Percentiles rank a stretch among this genome's conserved stretches.
Conservation (phyloP, 2,888 invertebrate genomes). For the Malachius bipustulatus region DNA sequence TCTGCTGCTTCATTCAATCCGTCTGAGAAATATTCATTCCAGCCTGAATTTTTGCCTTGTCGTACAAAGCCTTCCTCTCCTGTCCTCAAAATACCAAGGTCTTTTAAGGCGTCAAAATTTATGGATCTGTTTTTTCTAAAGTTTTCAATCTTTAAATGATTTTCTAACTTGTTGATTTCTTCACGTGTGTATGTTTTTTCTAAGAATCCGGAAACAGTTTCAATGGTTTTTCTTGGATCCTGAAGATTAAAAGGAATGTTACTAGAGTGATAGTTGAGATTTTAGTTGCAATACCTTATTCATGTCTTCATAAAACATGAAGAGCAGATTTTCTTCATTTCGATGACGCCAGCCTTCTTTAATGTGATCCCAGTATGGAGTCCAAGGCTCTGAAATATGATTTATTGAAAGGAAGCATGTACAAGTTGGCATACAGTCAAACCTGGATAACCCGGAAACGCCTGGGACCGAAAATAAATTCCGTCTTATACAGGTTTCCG, state of each 20-base stretch:
- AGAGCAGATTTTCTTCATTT: conserved; percentile 56
- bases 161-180: conserved; percentile 48
- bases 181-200: conserved; percentile 44
- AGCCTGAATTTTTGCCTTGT: conserved; percentile 55
- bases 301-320: conserved; percentile 72
- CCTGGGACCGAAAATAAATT: too few species aligned
- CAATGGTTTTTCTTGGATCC: conserved; percentile 48
- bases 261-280: conserved; percentile 3
- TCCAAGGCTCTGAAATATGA: conserved; percentile 43
- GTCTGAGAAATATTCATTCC: conserved; percentile 59
- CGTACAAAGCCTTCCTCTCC: conserved; percentile 54
- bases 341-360: conserved; percentile 62
- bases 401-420: conserved; percentile 4
- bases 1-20: conserved; percentile 55
- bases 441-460: too few species aligned
- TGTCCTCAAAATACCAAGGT: conserved; percentile 46
- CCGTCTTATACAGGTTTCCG: too few species aligned
- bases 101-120: conserved; percentile 54
- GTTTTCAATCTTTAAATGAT: conserved; percentile 67
- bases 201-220: conserved; percentile 50
- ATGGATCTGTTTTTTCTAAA: conserved; percentile 74
- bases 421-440: too few species aligned
- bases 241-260: conserved; percentile 25
- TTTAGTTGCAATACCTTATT: conserved; percentile 40
- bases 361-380: conserved; percentile 68